Conservation (phyloP, 2,888 invertebrate genomes). For the Lasiommata megera region DNA sequence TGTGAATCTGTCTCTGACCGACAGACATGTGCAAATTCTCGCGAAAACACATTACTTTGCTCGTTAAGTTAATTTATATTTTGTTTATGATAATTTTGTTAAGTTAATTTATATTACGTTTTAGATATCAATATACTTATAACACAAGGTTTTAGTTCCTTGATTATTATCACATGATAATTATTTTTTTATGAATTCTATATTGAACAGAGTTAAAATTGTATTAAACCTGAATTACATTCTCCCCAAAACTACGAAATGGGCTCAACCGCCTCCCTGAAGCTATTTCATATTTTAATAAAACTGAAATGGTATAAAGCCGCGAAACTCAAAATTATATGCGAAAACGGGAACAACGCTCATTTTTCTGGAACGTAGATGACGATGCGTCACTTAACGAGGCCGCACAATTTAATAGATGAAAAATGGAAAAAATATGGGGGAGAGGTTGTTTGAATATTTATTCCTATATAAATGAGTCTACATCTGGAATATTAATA, state of each 20-base stretch:
- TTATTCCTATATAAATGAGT: slow-evolving; percentile 18
- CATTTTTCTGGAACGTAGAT: slow-evolving; percentile 28
- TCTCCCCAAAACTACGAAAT: slow-evolving; percentile 6
- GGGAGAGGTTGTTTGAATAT: slow-evolving; percentile 18
- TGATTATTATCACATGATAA: too few relatives aligned
- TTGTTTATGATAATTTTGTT: too few relatives aligned
- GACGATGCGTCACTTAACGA: slow-evolving; percentile 31
- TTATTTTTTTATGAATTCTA: too few relatives aligned
- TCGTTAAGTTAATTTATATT: too few relatives aligned
- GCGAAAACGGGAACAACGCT: slow-evolving; percentile 28
- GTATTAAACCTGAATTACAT: slow-evolving; percentile 6
- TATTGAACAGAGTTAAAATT: not conserved
- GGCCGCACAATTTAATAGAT: slow-evolving; percentile 29
- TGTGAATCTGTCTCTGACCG: too few relatives aligned
- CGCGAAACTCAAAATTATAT: slow-evolving; percentile 26
- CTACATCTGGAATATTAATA: slow-evolving; percentile 20
- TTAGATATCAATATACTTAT: too few relatives aligned
- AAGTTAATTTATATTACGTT: too few relatives aligned
- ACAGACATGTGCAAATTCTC: too few relatives aligned
- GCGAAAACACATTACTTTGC: too few relatives aligned
- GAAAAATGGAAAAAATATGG: slow-evolving; percentile 24
- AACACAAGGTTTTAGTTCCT: too few relatives aligned
- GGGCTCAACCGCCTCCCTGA: slow-evolving; percentile 19
- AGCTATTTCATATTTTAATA: slow-evolving; percentile 31
- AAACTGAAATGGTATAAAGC: slow-evolving; percentile 24